Evolutionary conservation across 2,797 vertebrate species (phyloP).

Genomic region (Ptychobarbus kaznakovi): DNA sequence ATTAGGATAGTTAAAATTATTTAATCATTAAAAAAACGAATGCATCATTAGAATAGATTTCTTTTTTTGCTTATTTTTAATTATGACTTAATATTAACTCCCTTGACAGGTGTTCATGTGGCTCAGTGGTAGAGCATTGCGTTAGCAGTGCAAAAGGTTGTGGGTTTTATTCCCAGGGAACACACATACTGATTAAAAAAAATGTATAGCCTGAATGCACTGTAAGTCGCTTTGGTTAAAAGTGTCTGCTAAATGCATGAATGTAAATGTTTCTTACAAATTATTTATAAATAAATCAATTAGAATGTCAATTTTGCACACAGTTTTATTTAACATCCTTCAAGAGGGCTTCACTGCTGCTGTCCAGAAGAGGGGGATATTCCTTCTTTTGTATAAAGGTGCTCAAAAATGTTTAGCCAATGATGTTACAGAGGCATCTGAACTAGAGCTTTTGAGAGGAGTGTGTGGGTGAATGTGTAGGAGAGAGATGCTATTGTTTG

Average conservation of each 20-base stretch:
- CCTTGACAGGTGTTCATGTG: neutral
- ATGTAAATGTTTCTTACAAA: neutral
- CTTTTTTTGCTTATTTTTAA: neutral
- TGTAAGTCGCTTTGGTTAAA: too few species aligned
- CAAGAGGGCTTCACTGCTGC: constrained; percentile 39
- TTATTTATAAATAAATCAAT: neutral
- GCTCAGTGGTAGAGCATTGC: too few species aligned
- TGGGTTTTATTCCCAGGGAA: too few species aligned
- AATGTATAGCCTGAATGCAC: too few species aligned
- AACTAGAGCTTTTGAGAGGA: constrained; percentile 5
- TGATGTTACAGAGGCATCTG: neutral
- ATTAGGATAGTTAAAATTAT: neutral
- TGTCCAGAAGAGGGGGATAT: constrained; percentile 81
- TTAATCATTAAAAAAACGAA: neutral
- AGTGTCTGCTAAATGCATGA: too few species aligned
- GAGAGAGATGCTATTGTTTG: constrained; percentile 34
- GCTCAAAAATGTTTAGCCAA: neutral
- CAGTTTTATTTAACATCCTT: neutral
- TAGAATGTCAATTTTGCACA: neutral
- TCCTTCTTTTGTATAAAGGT: constrained; percentile 67
- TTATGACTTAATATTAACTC: neutral
- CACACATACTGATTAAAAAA: too few species aligned
- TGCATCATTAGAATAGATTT: neutral
- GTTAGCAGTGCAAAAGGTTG: too few species aligned
- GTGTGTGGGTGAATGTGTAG: constrained; percentile 10